Evolutionary conservation across 2,797 vertebrate genomes (phyloP).

Genomic region (Halcyon chelicuti): DNA sequence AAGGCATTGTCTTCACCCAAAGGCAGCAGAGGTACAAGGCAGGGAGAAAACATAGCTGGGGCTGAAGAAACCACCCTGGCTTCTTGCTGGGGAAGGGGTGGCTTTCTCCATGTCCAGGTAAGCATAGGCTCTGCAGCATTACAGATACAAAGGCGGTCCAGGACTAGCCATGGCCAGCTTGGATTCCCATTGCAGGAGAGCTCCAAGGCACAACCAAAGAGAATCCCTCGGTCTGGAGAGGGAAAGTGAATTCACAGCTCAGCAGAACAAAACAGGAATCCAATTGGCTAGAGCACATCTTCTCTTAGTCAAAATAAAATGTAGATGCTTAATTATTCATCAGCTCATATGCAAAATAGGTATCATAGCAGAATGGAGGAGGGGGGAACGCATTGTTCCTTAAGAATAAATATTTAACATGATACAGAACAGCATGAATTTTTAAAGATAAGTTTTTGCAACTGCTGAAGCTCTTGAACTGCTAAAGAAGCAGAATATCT

Average conservation of each 20-base stretch:
- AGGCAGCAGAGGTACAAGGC: neutral
- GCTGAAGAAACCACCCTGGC: neutral
- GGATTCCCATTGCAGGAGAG: accelerated
- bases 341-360: conserved; percentile 68
- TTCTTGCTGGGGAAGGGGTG: neutral
- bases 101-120: neutral
- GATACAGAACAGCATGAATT: conserved; percentile 67
- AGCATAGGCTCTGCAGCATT: neutral
- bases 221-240: neutral
- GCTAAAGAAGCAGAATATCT: conserved; percentile 26
- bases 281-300: neutral
- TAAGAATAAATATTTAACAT: conserved; percentile 73
- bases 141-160: neutral
- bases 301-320: conserved; percentile 60
- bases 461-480: conserved; percentile 33
- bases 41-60: neutral
- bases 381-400: conserved; percentile 20
- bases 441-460: conserved; percentile 64
- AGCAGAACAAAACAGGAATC: conserved; percentile 20
- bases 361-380: conserved; percentile 39
- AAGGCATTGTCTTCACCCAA: accelerated
- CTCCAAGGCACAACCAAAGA: neutral
- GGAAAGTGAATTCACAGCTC: conserved; percentile 39
- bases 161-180: neutral
- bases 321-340: conserved; percentile 69